Evolutionary conservation across 1,140 invertebrate species (phyloP).

Genomic region (Drosophila auraria): DNA sequence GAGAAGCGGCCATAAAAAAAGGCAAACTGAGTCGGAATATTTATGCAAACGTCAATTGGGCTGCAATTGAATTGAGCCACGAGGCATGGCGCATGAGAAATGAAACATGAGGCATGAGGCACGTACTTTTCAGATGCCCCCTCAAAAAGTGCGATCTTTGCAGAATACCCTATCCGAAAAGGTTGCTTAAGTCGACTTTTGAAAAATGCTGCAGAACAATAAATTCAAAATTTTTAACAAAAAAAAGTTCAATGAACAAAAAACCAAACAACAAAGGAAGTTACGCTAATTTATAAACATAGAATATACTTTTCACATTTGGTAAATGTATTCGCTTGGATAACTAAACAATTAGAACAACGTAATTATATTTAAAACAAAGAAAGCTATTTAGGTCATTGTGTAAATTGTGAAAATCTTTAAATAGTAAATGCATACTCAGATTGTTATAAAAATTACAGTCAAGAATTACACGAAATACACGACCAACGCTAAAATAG

Average conservation of each 20-base stretch:
- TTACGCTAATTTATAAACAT: not conserved
- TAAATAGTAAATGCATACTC: not conserved
- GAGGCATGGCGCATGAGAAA: constrained; percentile 49
- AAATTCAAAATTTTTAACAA: not conserved
- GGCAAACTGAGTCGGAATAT: constrained; percentile 59
- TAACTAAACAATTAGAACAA: not conserved
- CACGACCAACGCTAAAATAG: not conserved
- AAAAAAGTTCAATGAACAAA: not conserved
- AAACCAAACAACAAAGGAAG: not conserved
- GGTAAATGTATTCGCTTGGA: constrained; percentile 1
- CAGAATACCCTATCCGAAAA: constrained; percentile 11
- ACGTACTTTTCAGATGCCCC: constrained; percentile 44
- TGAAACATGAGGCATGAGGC: constrained; percentile 46
- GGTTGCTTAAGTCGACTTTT: not conserved
- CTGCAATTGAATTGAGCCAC: constrained; percentile 72
- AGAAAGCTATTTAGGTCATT: not conserved
- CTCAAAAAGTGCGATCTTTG: constrained; percentile 4
- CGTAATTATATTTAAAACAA: not conserved
- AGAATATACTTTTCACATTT: not conserved
- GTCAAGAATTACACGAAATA: too few relatives aligned
- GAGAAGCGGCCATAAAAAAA: constrained; percentile 51
- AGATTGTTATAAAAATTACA: not conserved
- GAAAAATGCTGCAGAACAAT: not conserved
- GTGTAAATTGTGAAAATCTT: not conserved
- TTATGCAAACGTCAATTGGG: constrained; percentile 79